Base-by-base conservation (phyloP, 2,888 invertebrate genomes). In the Cataglyphis rosenhaueri region DNA sequence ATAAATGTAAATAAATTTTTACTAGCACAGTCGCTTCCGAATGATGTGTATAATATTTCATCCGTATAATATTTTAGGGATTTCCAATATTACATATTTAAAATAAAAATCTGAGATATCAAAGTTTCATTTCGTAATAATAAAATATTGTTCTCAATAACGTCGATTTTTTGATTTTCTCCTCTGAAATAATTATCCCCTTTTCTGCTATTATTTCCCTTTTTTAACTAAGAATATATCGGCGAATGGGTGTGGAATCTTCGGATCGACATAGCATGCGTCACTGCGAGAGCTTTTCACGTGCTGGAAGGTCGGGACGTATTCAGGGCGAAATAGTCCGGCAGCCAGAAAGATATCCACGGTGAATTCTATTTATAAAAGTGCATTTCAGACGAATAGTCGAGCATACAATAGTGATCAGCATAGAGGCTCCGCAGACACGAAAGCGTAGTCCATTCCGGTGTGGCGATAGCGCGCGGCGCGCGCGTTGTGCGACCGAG, bases 281-380 rank as follows among this genome's bases (percentile, higher is more conserved):
- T 59, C 70, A 44, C 41, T 59, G 78, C 70, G 32, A 32, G 32
- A 32, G 70, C 78, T 78, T 78, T 70, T 70, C 70, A 70, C 78
- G 32, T 78, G 57, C 70, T 78, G 57, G 78, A 70, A 78, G 70
- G 78, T 78, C 78, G 78, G 35, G 78, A 78, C 70, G 70, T 70
- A 70, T 70, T 70, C 70, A 70, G 78, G 78, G 59, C 78, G 35
- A 79, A 44, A 70, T 70, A 70, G 59, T 35, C 35, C 70, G 78
- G 32, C 68, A 44, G 70, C 48, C 70, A 57, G 78, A 70, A n/a
- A 70, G 70, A 79, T 79, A 70, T 79, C 78, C 70, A 41, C 78
- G 70, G 78, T 78, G 78, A 12, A 70, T 79, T 79, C 90, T 91
- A 91, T 91, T 91, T 91, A 91, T 90, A 91, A 90, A 90, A 89